These are phyloP conservation scores for Helarctos malayanus DNA, from an alignment of 2,797 vertebrate genomes.

Conservation along the genomic window DNA sequence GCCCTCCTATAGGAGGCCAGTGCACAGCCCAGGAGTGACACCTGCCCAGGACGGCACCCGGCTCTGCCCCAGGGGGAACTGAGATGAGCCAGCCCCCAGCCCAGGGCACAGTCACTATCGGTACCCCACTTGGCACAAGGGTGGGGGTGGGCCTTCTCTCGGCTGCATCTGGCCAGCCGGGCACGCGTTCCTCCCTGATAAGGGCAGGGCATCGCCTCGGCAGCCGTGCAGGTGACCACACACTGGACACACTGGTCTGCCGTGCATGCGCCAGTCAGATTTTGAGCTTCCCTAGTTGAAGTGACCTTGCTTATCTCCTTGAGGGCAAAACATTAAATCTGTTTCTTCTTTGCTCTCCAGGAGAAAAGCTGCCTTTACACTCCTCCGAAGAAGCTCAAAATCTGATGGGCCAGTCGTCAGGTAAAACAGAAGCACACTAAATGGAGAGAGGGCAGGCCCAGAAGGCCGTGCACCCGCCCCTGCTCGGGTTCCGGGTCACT, in stretches of 20 bases:
- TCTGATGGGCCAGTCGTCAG: constrained; percentile 93
- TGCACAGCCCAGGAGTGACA: background rate
- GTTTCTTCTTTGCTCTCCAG: constrained; percentile 94
- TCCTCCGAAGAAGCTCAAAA: constrained; percentile 94
- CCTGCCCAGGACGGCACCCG: background rate
- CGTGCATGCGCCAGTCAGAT: constrained; percentile 88
- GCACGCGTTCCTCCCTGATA: background rate
- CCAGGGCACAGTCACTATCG: background rate
- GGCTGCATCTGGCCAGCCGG: background rate
- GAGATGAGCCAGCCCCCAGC: background rate
- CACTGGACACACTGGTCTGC: constrained; percentile 42
- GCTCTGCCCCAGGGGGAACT: background rate
- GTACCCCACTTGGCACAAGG: background rate
- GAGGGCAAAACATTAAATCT: constrained; percentile 93
- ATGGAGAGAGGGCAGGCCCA: constrained; percentile 21
- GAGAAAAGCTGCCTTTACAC: constrained; percentile 94
- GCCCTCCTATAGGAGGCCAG: background rate
- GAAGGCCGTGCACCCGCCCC: background rate
- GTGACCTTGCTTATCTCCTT: constrained; percentile 91
- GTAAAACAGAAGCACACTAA: constrained; percentile 87
- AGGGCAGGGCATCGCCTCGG: background rate
- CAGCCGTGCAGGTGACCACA: background rate
- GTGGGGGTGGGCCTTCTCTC: background rate
- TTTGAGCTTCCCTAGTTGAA: constrained; percentile 93
- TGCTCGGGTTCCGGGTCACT: background rate